These are phyloP conservation scores for Coleophora flavipennella DNA, from an alignment of 2,888 invertebrate genomes.

Conservation along the genomic window DNA sequence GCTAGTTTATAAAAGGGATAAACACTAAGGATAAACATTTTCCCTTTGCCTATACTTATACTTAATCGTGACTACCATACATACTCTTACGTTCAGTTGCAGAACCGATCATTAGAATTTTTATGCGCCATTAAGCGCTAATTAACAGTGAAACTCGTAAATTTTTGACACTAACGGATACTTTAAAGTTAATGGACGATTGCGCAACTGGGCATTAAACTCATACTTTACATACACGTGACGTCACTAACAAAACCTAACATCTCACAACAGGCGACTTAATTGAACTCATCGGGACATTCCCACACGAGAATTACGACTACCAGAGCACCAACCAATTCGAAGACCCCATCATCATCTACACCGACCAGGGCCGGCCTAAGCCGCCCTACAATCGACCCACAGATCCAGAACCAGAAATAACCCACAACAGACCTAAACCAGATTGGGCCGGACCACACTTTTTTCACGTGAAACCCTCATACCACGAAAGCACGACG, in stretches of 20 bases:
- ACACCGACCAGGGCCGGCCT: constrained; percentile 52
- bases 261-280: constrained; percentile 59
- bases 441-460: constrained; percentile 43
- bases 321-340: constrained; percentile 61
- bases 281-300: constrained; percentile 64
- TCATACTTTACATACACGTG: too few relatives aligned
- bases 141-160: too few relatives aligned
- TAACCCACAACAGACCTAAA: constrained; percentile 26
- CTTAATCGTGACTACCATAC: too few relatives aligned
- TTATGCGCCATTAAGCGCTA: too few relatives aligned
- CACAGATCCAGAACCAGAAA: constrained; percentile 22
- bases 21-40: too few relatives aligned
- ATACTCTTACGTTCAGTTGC: too few relatives aligned
- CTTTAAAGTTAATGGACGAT: too few relatives aligned
- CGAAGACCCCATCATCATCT: constrained; percentile 63
- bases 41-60: too few relatives aligned
- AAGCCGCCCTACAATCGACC: constrained; percentile 41
- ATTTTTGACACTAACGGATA: too few relatives aligned
- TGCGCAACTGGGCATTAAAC: too few relatives aligned
- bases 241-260: constrained; percentile 2
- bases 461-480: constrained; percentile 64
- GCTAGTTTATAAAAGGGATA: too few relatives aligned
- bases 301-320: constrained; percentile 62
- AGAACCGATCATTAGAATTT: too few relatives aligned
- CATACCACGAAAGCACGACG: constrained; percentile 59